Evolutionary conservation across 2,113 vertebrate species (phyloP), one percentile per base, ranked within the genome.

Genomic region (Gopherus evgoodei): DNA sequence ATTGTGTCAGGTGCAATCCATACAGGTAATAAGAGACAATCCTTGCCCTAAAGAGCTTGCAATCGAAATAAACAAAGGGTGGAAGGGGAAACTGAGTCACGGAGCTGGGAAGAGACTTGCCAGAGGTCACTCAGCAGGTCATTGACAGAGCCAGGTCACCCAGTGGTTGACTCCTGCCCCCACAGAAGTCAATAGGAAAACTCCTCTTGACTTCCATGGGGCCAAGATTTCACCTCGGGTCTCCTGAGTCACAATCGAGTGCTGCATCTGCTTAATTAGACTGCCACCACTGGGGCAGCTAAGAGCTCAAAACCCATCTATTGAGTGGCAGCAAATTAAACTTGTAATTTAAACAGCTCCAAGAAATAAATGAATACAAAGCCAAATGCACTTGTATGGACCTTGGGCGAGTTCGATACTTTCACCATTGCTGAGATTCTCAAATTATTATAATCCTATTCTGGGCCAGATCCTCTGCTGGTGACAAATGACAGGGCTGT

Each of bases 211-310:
- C 81, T 86, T 65, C 83, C 54, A 11, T 0, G n/a, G 8, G 10
- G 0, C n/a, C 38, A 3, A 21, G 22, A 0, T 38, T 8, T 2
- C 27, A 52, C 53, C 84, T 50, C 2, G 0, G 42, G 3, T 65
- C 57, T 50, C 47, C 82, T 2, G 49, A 50, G 31, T 29, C 0
- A 0, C 5, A 24, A 16, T 42, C 65, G 1, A 4, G 65, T 86
- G 14, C 9, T 0, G 1, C 27, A 4, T 0, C 10, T 35, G 25
- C 1, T 6, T 38, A 50, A 1, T 5, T 2, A 59, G 0, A 19
- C 42, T 81, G 88, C 35, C 5, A 0, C 53, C 79, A 1, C 1
- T 0, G 65, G 1, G 27, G 57, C 1, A 0, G 1, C 78, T 83
- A 86, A 87, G 54, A 1, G 76, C 35, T 79, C 87, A 79, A 69